phyloP scores from a whole-genome alignment of 1,140 invertebrate genomes.

The Drosophila nebulosa region DNA sequence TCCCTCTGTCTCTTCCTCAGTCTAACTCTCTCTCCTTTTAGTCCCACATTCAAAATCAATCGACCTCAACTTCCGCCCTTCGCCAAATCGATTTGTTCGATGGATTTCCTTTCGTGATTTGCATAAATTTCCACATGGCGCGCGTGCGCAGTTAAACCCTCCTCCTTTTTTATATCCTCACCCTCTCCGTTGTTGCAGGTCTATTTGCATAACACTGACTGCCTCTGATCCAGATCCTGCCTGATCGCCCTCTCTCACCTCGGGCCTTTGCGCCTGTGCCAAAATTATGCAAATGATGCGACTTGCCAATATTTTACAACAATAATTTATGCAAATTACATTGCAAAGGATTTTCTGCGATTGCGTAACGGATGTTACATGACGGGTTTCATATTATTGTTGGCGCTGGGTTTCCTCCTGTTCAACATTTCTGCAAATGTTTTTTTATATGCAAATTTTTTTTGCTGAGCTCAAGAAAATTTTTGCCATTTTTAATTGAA shows the following conservation, averaged over 20 bases:
- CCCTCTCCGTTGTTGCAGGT: slow-evolving; percentile 44
- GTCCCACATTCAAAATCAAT: slow-evolving; percentile 47
- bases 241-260: slow-evolving; percentile 24
- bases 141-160: slow-evolving; percentile 61
- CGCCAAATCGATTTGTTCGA: slow-evolving; percentile 53
- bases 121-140: slow-evolving; percentile 65
- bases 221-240: slow-evolving; percentile 9
- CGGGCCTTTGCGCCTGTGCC: slow-evolving; percentile 29
- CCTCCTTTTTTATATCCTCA: neutral
- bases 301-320: slow-evolving; percentile 69
- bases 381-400: slow-evolving; percentile 35
- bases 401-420: slow-evolving; percentile 46
- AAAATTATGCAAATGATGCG: slow-evolving; percentile 67
- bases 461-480: slow-evolving; percentile 25
- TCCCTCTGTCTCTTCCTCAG: neutral
- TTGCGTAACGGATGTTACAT: slow-evolving; percentile 66
- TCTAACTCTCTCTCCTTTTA: neutral
- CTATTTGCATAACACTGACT: slow-evolving; percentile 79
- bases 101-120: slow-evolving; percentile 52
- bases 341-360: slow-evolving; percentile 34
- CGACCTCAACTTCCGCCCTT: slow-evolving; percentile 29
- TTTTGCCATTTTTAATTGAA: slow-evolving; percentile 69
- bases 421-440: slow-evolving; percentile 51
- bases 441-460: slow-evolving; percentile 69
- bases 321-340: slow-evolving; percentile 77